A percentile compares a stretch with the other conserved stretches of the same genome.
phyloP scores from a whole-genome alignment of 2,797 vertebrate species.

The Peromyscus eremicus region DNA sequence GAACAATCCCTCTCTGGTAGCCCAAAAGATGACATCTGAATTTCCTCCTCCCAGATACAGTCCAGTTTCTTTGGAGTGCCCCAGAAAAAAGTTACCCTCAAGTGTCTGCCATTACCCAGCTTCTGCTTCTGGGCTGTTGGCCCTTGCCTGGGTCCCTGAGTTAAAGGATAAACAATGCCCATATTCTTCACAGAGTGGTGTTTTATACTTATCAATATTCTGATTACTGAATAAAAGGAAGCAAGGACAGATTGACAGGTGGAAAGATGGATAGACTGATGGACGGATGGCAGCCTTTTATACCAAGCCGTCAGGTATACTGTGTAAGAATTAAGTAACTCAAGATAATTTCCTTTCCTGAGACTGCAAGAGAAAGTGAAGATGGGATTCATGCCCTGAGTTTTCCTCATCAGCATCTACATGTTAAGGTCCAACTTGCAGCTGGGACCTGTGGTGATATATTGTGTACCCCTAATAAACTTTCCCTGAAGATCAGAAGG shows the following conservation, averaged over 20 bases:
- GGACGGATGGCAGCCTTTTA: not conserved
- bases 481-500: no score
- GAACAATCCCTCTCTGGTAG: not conserved
- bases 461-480: no score
- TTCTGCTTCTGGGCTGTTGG: conserved; percentile 89
- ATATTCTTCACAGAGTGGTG: not conserved
- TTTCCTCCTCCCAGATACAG: not conserved
- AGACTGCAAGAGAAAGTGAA: not conserved
- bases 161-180: conserved; percentile 84
- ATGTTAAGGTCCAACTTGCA: not conserved
- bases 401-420: not conserved
- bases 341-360: not conserved
- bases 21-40: not conserved
- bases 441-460: no score
- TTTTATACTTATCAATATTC: not conserved
- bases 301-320: not conserved
- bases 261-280: not conserved
- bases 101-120: conserved; percentile 72
- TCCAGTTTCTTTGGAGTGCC: not conserved
- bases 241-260: not conserved
- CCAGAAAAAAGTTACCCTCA: not conserved
- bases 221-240: not conserved
- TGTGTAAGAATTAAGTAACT: not conserved
- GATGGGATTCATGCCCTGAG: not conserved
- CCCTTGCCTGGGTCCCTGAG: conserved; percentile 90